phyloP scores from a whole-genome alignment of 2,113 vertebrate genomes.

The Atlantisia rogersi region DNA sequence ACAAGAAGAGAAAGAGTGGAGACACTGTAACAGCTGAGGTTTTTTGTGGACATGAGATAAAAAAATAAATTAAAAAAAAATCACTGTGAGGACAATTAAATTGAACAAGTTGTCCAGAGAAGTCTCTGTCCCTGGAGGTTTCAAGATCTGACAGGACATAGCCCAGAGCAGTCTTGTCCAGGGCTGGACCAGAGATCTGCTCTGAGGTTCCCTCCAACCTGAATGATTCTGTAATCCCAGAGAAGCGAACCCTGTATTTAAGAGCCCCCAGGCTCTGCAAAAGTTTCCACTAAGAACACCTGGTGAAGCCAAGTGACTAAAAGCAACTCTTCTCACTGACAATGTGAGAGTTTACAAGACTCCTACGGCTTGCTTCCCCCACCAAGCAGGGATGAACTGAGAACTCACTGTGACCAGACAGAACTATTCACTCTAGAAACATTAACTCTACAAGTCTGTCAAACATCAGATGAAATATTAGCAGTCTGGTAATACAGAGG shows the following conservation, averaged over 20 bases:
- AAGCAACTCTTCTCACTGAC: not conserved
- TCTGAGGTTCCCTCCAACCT: not conserved
- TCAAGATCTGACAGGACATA: not conserved
- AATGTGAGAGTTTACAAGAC: not conserved
- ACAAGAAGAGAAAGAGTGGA: not conserved
- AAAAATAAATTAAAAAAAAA: not conserved
- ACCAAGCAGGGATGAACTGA: not conserved
- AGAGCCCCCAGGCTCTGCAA: not conserved
- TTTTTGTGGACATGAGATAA: not conserved
- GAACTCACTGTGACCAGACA: not conserved
- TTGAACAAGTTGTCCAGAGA: not conserved
- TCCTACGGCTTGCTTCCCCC: not conserved
- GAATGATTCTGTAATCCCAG: not conserved
- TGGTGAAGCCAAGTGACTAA: not conserved
- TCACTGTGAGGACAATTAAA: not conserved
- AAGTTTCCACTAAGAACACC: not conserved
- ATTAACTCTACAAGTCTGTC: conserved; percentile 29
- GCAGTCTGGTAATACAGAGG: conserved; percentile 28
- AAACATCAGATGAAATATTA: conserved; percentile 49
- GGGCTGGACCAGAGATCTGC: not conserved
- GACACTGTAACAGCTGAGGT: not conserved
- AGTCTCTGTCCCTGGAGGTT: not conserved
- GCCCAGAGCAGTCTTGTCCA: not conserved
- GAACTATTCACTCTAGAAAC: conserved; percentile 5
- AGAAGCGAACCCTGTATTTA: not conserved